A percentile compares a stretch with the other conserved stretches of the same genome.
These are phyloP conservation scores for Drosophila leontia DNA, from an alignment of 1,140 invertebrate species.

Conservation along the genomic window DNA sequence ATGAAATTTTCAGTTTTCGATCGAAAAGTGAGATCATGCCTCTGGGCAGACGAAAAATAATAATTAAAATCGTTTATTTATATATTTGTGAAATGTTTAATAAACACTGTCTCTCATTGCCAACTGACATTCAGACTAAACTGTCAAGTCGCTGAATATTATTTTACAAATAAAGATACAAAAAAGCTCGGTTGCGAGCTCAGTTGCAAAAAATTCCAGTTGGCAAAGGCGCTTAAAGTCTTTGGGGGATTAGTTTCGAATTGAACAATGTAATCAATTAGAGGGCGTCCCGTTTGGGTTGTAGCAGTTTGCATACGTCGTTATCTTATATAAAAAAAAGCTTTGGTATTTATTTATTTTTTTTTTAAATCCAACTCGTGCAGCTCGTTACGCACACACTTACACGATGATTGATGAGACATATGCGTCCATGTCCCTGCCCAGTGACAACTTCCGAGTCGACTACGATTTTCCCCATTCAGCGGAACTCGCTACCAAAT, in stretches of 20 bases:
- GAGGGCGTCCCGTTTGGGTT: conserved; percentile 31
- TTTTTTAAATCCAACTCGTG: conserved; percentile 20
- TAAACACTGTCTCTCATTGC: conserved; percentile 72
- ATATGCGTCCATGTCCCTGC: conserved; percentile 40
- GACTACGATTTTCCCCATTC: conserved; percentile 35
- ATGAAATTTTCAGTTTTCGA: conserved; percentile 69
- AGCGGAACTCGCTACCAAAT: conserved; percentile 48
- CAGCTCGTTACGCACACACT: conserved; percentile 47
- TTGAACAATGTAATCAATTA: conserved; percentile 75
- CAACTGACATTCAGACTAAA: conserved; percentile 17
- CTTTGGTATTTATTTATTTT: not conserved
- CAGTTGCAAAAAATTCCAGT: conserved; percentile 28
- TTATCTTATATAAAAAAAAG: conserved; percentile 8
- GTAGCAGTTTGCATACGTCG: conserved; percentile 40
- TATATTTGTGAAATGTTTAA: conserved; percentile 77
- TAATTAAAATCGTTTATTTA: conserved; percentile 79
- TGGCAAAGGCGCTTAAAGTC: conserved; percentile 50
- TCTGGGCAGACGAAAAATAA: conserved; percentile 60
- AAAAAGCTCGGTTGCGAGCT: conserved; percentile 16
- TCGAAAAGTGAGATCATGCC: conserved; percentile 79
- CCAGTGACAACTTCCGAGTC: conserved; percentile 56
- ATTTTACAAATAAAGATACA: conserved; percentile 26
- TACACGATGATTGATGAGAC: conserved; percentile 51
- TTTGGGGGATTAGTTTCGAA: conserved; percentile 58
- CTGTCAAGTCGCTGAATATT: conserved; percentile 33